Conservation (phyloP, 1,140 invertebrate species). For the Micrasema minimum region DNA sequence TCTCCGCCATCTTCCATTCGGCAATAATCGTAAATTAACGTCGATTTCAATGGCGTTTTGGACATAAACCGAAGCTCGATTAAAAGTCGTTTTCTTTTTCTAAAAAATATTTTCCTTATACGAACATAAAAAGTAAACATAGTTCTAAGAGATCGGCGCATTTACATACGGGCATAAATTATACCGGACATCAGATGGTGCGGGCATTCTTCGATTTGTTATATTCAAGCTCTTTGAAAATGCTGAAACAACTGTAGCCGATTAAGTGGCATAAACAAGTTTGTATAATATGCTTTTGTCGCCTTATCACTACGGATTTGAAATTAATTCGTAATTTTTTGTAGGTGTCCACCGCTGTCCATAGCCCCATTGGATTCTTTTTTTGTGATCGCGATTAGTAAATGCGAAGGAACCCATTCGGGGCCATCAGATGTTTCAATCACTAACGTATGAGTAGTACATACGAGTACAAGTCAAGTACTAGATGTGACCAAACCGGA, state of each 20-base stretch:
- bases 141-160: conserved; percentile 25
- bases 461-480: not conserved
- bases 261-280: no score
- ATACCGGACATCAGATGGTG: not conserved
- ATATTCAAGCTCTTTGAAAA: not conserved
- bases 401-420: no score
- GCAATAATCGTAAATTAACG: conserved; percentile 51
- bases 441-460: not conserved
- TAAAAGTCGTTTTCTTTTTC: conserved; percentile 42
- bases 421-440: no score
- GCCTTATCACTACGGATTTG: no score
- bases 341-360: no score
- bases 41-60: conserved; percentile 49
- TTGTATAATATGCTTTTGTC: no score
- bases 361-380: no score
- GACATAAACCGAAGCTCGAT: conserved; percentile 43
- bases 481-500: conserved; percentile 16
- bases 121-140: conserved; percentile 19
- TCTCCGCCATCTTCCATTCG: conserved; percentile 47
- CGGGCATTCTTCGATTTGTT: conserved; percentile 9
- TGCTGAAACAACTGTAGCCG: not conserved
- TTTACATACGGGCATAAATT: conserved; percentile 36
- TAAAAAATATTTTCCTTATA: conserved; percentile 42
- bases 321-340: no score
- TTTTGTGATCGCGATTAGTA: no score